These are phyloP conservation scores for Antheraea assamensis DNA, from an alignment of 2,888 invertebrate genomes.

Conservation along the genomic window DNA sequence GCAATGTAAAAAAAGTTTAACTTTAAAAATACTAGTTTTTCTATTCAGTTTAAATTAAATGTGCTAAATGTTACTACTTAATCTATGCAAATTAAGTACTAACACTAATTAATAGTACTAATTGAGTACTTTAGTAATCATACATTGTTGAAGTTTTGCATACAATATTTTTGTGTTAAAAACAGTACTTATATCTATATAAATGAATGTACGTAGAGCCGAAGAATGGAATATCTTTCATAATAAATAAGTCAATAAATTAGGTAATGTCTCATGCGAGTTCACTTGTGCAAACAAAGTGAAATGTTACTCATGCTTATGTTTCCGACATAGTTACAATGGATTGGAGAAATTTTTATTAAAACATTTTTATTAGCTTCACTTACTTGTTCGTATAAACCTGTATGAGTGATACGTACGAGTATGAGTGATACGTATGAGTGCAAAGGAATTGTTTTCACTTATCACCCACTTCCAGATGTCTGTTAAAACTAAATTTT, in stretches of 20 bases:
- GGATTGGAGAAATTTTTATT: not conserved
- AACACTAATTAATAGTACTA: not conserved
- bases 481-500: too few relatives aligned
- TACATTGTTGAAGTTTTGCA: too few relatives aligned
- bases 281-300: slow-evolving; percentile 19
- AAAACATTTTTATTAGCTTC: not conserved
- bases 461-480: too few relatives aligned
- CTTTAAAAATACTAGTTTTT: not conserved
- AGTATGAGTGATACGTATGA: not conserved
- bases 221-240: slow-evolving; percentile 1
- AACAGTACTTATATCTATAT: not conserved
- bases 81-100: not conserved
- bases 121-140: not conserved
- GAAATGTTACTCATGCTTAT: not conserved
- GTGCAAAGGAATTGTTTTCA: not conserved
- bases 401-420: not conserved
- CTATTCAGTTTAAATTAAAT: not conserved
- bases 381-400: not conserved
- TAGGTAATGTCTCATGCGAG: slow-evolving; percentile 16
- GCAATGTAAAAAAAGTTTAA: too few relatives aligned
- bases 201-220: not conserved
- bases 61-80: not conserved
- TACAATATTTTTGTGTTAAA: too few relatives aligned
- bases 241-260: slow-evolving; percentile 19
- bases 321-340: slow-evolving; percentile 7